A percentile compares a stretch with the other conserved stretches of the same genome.
Evolutionary conservation across 2,113 vertebrate species (phyloP).

Genomic region (Gavia stellata): DNA sequence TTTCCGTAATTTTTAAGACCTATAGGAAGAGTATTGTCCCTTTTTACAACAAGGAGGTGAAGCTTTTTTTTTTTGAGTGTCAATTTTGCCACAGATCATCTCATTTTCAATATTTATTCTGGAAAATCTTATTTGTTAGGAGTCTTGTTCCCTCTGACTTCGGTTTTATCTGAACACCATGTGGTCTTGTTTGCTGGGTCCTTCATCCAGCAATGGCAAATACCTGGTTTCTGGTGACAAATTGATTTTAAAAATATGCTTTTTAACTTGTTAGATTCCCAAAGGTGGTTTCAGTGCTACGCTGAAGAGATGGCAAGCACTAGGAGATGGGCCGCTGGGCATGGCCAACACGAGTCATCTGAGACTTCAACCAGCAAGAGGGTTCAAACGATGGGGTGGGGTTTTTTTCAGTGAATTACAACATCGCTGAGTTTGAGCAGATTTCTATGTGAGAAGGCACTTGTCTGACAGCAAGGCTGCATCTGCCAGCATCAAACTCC

Average conservation of each 20-base stretch:
- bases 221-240: neutral
- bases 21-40: rapidly evolving
- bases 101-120: neutral
- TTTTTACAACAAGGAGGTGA: neutral
- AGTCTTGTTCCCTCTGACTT: neutral
- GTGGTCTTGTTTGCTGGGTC: rapidly evolving
- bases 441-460: neutral
- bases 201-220: neutral
- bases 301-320: too few relatives aligned
- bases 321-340: neutral
- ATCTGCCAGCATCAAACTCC: neutral
- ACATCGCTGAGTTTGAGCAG: neutral
- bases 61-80: neutral
- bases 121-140: neutral
- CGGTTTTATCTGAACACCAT: rapidly evolving
- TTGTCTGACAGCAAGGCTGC: too few relatives aligned
- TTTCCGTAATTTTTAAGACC: neutral
- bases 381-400: neutral
- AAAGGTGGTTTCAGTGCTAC: rapidly evolving
- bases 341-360: rapidly evolving
- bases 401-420: neutral
- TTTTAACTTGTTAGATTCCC: neutral
- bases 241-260: rapidly evolving
- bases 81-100: neutral
- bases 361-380: neutral